These are phyloP conservation scores for Apis cerana DNA, from an alignment of 1,140 invertebrate species.

Conservation along the genomic window DNA sequence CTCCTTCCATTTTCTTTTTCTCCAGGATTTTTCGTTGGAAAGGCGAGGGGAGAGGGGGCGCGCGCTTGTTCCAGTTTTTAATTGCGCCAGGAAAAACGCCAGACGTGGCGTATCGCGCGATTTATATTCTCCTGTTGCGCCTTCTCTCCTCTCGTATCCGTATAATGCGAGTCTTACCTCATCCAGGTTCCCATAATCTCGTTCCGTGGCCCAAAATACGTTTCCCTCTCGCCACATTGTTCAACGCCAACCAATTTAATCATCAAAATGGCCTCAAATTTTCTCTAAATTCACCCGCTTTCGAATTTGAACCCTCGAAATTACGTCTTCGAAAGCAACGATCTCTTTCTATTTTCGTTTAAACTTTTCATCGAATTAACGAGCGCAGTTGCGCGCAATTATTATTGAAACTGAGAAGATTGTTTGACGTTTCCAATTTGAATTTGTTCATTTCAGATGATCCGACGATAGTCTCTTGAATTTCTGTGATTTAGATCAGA, in stretches of 20 bases:
- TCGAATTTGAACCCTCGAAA: too few species aligned
- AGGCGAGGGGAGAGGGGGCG: not conserved
- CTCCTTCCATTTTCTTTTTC: not conserved
- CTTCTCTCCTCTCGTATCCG: slow-evolving; percentile 48
- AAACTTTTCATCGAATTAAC: too few species aligned
- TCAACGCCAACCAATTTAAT: not conserved
- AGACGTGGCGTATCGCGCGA: slow-evolving; percentile 55
- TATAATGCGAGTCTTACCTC: slow-evolving; percentile 58
- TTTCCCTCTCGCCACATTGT: slow-evolving; percentile 18
- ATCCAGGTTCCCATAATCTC: slow-evolving; percentile 63
- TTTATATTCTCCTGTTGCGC: slow-evolving; percentile 60
- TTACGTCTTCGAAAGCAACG: too few species aligned
- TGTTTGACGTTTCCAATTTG: too few species aligned
- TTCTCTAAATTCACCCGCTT: not conserved
- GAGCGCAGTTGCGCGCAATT: too few species aligned
- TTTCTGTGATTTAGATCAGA: too few species aligned
- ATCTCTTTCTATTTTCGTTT: too few species aligned
- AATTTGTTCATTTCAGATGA: too few species aligned
- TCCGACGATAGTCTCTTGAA: too few species aligned
- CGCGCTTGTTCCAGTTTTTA: slow-evolving; percentile 66
- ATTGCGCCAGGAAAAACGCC: slow-evolving; percentile 61
- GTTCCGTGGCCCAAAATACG: slow-evolving; percentile 6
- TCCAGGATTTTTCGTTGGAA: slow-evolving; percentile 1
- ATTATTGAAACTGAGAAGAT: too few species aligned
- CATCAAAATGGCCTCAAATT: not conserved